These are phyloP conservation scores for Tubulanus polymorphus DNA, from an alignment of 2,888 invertebrate genomes.

Conservation along the genomic window DNA sequence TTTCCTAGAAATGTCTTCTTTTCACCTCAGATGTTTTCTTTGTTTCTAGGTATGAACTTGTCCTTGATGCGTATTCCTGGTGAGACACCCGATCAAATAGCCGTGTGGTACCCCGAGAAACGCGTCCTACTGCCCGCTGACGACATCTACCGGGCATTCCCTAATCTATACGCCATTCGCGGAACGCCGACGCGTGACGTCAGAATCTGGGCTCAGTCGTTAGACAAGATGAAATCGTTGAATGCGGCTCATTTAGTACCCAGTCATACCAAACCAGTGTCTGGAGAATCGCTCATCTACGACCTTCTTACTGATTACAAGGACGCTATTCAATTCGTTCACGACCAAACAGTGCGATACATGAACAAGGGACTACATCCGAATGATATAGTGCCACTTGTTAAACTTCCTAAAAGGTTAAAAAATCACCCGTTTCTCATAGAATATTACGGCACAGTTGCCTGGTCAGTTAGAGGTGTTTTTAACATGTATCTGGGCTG, in stretches of 20 bases:
- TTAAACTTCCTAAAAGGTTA: slow-evolving; percentile 31
- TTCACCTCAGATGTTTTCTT: neutral
- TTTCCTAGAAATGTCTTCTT: neutral
- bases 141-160: slow-evolving; percentile 40
- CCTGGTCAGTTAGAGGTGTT: slow-evolving; percentile 37
- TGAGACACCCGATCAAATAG: slow-evolving; percentile 44
- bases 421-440: slow-evolving; percentile 29
- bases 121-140: slow-evolving; percentile 37
- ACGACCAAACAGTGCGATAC: slow-evolving; percentile 40
- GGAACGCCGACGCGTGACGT: slow-evolving; percentile 33
- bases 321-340: slow-evolving; percentile 41
- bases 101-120: slow-evolving; percentile 36
- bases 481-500: no score
- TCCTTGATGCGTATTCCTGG: slow-evolving; percentile 42
- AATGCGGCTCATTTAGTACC: slow-evolving; percentile 35
- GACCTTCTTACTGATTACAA: slow-evolving; percentile 28
- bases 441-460: slow-evolving; percentile 40
- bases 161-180: slow-evolving; percentile 44
- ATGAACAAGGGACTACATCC: slow-evolving; percentile 40
- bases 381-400: slow-evolving; percentile 33
- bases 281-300: slow-evolving; percentile 24
- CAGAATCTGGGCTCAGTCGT: slow-evolving; percentile 32
- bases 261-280: slow-evolving; percentile 36
- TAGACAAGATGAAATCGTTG: slow-evolving; percentile 35
- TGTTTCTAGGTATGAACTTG: slow-evolving; percentile 29